These are phyloP conservation scores for Habropoda laboriosa DNA, from an alignment of 1,140 invertebrate genomes.

Conservation along the genomic window DNA sequence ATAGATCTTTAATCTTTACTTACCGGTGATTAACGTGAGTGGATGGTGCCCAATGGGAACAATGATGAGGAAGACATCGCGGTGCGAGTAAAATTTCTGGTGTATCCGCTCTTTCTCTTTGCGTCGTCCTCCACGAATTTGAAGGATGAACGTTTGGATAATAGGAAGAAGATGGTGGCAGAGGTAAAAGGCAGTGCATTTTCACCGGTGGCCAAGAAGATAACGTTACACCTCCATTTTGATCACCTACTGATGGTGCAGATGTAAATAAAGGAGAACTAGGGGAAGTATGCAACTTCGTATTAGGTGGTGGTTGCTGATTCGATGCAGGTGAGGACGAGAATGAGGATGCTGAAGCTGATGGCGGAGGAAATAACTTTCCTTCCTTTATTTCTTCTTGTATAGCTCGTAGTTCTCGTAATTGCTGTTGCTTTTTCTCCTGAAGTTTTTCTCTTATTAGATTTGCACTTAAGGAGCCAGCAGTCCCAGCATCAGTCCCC, in stretches of 20 bases:
- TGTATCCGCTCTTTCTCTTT: constrained; percentile 82
- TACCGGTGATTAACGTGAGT: constrained; percentile 74
- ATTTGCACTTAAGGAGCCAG: constrained; percentile 88
- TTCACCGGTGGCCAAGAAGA: constrained; percentile 79
- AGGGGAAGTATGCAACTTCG: constrained; percentile 80
- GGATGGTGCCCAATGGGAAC: constrained; percentile 75
- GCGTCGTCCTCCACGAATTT: constrained; percentile 71
- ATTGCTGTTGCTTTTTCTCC: constrained; percentile 93
- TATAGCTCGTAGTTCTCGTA: constrained; percentile 91
- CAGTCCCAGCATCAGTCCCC: constrained; percentile 88
- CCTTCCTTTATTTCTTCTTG: constrained; percentile 94
- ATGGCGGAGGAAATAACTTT: constrained; percentile 85
- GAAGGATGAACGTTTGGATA: constrained; percentile 71
- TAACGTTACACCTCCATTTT: constrained; percentile 68
- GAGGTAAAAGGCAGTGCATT: constrained; percentile 78
- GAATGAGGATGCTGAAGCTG: constrained; percentile 75
- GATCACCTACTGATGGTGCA: constrained; percentile 61
- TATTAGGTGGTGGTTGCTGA: constrained; percentile 83
- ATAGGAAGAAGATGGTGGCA: constrained; percentile 73
- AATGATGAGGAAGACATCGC: constrained; percentile 84
- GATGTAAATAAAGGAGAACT: constrained; percentile 73
- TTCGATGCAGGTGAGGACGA: constrained; percentile 73
- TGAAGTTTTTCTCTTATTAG: constrained; percentile 92
- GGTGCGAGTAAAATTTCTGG: constrained; percentile 90
- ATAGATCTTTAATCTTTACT: background rate